phyloP scores from a whole-genome alignment of 2,797 vertebrate species.

The Argya squamiceps region DNA sequence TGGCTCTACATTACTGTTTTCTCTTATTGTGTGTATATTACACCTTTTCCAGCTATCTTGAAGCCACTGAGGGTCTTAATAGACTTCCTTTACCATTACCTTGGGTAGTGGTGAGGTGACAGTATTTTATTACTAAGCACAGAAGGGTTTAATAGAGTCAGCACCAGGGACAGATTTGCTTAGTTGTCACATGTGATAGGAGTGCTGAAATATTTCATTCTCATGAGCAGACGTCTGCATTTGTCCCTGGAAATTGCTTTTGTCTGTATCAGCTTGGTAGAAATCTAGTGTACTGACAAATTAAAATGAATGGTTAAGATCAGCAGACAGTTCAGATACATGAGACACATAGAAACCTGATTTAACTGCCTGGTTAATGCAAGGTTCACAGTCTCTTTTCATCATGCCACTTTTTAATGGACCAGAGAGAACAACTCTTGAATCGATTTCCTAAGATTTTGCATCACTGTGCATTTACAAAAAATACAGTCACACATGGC shows the following conservation, averaged over 20 bases:
- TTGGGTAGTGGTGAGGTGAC: neutral
- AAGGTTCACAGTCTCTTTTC: neutral
- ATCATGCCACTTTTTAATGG: constrained; percentile 14
- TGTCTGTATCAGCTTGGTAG: neutral
- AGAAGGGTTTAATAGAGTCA: neutral
- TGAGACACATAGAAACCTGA: neutral
- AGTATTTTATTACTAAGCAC: neutral
- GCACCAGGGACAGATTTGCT: constrained; percentile 23
- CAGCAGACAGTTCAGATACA: neutral
- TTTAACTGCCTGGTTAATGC: constrained; percentile 3
- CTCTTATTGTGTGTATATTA: neutral
- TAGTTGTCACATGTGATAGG: neutral
- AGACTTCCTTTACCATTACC: neutral
- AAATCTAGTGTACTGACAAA: neutral
- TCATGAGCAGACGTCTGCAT: neutral
- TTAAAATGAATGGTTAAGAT: neutral
- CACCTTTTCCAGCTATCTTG: neutral
- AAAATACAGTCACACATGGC: neutral
- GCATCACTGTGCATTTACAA: neutral
- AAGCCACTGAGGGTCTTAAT: neutral
- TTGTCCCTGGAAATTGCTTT: constrained; percentile 7
- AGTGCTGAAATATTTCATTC: constrained; percentile 25
- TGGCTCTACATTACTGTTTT: neutral
- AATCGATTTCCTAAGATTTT: neutral
- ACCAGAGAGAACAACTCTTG: neutral